Evolutionary conservation across 1,140 invertebrate genomes (phyloP).

Genomic region (Cydia pomonella): DNA sequence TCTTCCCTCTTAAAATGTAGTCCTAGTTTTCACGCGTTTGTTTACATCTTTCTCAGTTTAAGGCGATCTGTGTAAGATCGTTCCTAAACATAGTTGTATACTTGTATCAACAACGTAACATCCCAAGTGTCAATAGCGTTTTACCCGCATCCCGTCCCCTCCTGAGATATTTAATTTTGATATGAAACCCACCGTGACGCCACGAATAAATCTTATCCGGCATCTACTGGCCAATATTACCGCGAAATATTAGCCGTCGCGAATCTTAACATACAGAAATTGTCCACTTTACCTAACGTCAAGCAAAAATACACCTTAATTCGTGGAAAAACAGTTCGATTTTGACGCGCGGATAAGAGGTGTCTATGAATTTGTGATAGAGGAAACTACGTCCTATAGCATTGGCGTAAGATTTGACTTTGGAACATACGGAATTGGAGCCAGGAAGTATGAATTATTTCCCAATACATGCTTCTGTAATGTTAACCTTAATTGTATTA

Average conservation of each 20-base stretch:
- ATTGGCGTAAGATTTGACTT: slow-evolving; percentile 21
- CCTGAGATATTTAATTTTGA: slow-evolving; percentile 75
- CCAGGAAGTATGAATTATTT: slow-evolving; percentile 31
- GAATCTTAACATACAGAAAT: slow-evolving; percentile 63
- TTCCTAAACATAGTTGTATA: background rate
- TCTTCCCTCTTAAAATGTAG: no score
- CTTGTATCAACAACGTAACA: background rate
- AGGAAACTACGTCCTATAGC: slow-evolving; percentile 18
- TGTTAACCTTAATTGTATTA: background rate
- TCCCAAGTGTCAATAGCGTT: slow-evolving; percentile 32
- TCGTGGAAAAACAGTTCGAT: slow-evolving; percentile 32
- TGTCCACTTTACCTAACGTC: slow-evolving; percentile 49
- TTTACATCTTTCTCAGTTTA: no score
- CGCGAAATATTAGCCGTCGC: slow-evolving; percentile 75
- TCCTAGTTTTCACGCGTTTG: no score
- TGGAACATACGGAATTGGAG: background rate
- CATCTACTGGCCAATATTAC: slow-evolving; percentile 72
- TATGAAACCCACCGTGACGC: slow-evolving; percentile 70
- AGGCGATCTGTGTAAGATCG: background rate
- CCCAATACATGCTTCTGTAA: background rate
- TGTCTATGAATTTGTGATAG: slow-evolving; percentile 18
- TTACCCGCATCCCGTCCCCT: slow-evolving; percentile 42
- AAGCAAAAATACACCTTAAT: background rate
- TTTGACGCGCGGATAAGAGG: slow-evolving; percentile 8
- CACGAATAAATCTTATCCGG: slow-evolving; percentile 68